phyloP scores from a whole-genome alignment of 1,140 invertebrate genomes.

The Sminthurides bifidus region DNA sequence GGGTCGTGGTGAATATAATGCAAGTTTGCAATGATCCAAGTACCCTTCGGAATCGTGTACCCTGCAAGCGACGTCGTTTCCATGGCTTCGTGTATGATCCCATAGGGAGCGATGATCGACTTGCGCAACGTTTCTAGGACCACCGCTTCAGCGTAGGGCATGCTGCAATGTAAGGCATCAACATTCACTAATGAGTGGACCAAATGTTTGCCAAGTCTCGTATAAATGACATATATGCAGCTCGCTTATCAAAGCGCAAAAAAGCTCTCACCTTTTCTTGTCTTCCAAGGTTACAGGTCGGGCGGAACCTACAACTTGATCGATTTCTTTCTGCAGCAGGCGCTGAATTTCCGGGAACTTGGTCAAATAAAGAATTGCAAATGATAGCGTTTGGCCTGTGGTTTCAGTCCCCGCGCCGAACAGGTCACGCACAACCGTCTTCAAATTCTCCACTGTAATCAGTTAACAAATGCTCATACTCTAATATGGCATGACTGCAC shows the following conservation, averaged over 20 bases:
- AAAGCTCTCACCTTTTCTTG: not conserved
- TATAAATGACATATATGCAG: constrained; percentile 25
- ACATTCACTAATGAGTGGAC: constrained; percentile 37
- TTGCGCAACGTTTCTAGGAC: constrained; percentile 60
- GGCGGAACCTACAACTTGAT: constrained; percentile 7
- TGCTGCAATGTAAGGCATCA: constrained; percentile 44
- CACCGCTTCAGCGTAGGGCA: constrained; percentile 66
- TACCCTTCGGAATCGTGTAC: constrained; percentile 40
- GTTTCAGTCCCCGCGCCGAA: not conserved
- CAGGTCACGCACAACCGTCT: not conserved
- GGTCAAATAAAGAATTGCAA: too few relatives aligned
- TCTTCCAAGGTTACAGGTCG: constrained; percentile 3
- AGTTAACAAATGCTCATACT: not conserved
- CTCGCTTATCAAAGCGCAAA: constrained; percentile 6
- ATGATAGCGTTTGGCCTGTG: not conserved
- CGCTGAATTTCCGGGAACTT: not conserved
- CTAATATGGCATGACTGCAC: not conserved
- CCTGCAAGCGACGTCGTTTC: constrained; percentile 55
- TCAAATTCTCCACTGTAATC: not conserved
- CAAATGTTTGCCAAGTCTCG: constrained; percentile 35
- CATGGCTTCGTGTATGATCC: constrained; percentile 63
- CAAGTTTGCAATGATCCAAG: constrained; percentile 37
- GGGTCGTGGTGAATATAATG: constrained; percentile 38
- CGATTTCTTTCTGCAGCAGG: constrained; percentile 38
- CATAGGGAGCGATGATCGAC: constrained; percentile 62